Evolutionary conservation across 2,113 vertebrate genomes (phyloP).

Genomic region (Anolis carolinensis): DNA sequence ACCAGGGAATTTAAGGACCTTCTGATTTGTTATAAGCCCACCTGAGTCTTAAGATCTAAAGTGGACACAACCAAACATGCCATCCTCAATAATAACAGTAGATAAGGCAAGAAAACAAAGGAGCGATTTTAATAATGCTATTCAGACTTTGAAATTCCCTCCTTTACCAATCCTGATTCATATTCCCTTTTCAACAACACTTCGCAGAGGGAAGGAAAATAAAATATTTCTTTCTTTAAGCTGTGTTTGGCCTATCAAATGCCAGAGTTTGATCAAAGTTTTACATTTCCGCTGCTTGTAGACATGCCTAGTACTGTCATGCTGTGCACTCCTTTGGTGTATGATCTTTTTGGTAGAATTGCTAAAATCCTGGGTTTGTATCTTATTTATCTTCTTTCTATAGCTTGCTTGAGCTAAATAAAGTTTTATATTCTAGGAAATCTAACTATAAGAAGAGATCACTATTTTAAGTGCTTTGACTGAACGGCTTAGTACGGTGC

Average conservation of each 20-base stretch:
- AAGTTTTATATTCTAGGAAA: background rate
- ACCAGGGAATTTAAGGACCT: background rate
- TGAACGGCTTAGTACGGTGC: conserved; percentile 4
- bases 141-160: background rate
- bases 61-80: background rate
- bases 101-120: background rate
- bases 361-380: background rate
- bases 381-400: background rate
- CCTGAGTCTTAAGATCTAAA: background rate
- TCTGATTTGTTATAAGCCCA: background rate
- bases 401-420: background rate
- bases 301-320: background rate
- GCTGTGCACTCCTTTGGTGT: background rate
- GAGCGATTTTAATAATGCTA: background rate
- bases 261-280: background rate
- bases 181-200: background rate
- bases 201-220: background rate
- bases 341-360: background rate
- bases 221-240: background rate
- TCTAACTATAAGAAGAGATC: conserved; percentile 13
- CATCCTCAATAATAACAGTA: background rate
- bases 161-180: background rate
- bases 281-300: background rate
- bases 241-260: background rate
- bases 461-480: conserved; percentile 10